Base-by-base conservation (phyloP, 2,113 vertebrate species). In the Prolemur simus region DNA sequence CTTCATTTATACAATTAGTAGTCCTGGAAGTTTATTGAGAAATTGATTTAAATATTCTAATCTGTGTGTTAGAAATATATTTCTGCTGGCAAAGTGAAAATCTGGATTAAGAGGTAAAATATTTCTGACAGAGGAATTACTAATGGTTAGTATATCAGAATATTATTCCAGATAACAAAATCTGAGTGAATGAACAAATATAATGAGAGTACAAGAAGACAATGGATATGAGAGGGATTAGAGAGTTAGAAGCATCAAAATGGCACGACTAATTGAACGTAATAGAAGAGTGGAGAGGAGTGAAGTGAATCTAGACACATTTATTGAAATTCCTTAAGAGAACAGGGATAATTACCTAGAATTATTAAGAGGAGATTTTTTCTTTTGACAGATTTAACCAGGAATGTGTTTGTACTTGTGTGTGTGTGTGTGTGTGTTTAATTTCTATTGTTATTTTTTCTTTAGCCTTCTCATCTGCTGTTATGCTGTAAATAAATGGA, bases 401-500 rank as follows among this genome's bases (percentile, higher is more conserved):
- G 42, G 58, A 45, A 15, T 37, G 2, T 81, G 18, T 39, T 2
- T 89, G n/a, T 94, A 13, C 58, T 2, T 69, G 2, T 77, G 14
- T 27, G 25, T 63, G 54, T 34, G 11, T n/a, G 11, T 56, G 15
- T 56, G 4, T 37, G 5, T 60, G 27, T 47, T 8, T 58, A 29
- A 15, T 37, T 49, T 52, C 52, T 54, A 54, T 60, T 34, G 49
- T 76, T 42, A 49, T n/a, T 54, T 88, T 88, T 71, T 76, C 64
- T 92, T 91, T 89, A 93, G 39, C 23, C 64, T 92, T 66, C 25
- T 89, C 32, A 21, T 45, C 45, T 23, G 76, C 74, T 69, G 9
- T 77, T 15, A n/a, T 9, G 13, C 39, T 96, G 78, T 81, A 95
- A 94, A 87, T 60, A 97, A 49, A 54, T 47, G 64, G 17, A 80